These are phyloP conservation scores for Conistra vaccinii DNA, from an alignment of 2,888 invertebrate genomes.

Conservation along the genomic window DNA sequence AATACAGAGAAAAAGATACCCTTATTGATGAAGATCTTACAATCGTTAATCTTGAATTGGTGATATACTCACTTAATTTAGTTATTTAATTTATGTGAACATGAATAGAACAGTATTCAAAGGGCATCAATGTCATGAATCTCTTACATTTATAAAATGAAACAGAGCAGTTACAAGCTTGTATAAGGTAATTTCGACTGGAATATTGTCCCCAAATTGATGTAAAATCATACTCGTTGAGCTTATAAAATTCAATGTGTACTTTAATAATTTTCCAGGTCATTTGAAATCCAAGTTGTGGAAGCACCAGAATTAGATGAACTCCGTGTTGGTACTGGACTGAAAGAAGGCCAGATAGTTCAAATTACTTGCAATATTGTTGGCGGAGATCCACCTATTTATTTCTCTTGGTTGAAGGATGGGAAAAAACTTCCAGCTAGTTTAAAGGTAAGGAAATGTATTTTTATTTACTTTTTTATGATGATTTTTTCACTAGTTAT, in stretches of 20 bases:
- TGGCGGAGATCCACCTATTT: conserved; percentile 93
- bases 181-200: not conserved
- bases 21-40: not conserved
- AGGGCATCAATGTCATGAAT: not conserved
- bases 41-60: not conserved
- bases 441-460: conserved; percentile 88
- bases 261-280: conserved; percentile 70
- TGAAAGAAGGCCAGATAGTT: conserved; percentile 95
- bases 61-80: not conserved
- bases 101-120: not conserved
- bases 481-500: not conserved
- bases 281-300: conserved; percentile 93
- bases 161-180: not conserved
- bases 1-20: not conserved
- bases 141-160: not conserved
- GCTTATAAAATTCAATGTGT: not conserved
- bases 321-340: conserved; percentile 94
- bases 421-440: conserved; percentile 91
- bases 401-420: conserved; percentile 93
- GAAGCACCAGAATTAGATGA: conserved; percentile 96
- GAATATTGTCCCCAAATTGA: not conserved
- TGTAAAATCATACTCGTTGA: not conserved
- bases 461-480: not conserved
- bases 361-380: conserved; percentile 96
- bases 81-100: not conserved